Conservation (phyloP, 1,140 invertebrate species). For the Drosophila azteca region DNA sequence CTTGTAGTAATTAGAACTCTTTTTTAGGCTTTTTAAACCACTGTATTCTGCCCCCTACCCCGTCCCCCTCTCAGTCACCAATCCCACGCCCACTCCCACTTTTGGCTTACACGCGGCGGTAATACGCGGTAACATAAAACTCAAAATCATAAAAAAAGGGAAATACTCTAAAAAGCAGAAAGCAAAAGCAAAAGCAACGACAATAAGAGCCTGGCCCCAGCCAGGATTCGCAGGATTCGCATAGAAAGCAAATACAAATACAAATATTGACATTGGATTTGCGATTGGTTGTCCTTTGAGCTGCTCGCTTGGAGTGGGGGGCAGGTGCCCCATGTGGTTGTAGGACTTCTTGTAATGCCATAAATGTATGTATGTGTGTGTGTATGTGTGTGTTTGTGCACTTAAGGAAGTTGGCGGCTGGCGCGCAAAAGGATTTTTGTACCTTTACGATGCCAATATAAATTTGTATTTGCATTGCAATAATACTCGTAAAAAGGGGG, state of each 20-base stretch:
- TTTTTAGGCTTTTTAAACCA: constrained; percentile 10
- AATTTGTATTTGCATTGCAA: constrained; percentile 83
- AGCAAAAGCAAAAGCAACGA: constrained; percentile 48
- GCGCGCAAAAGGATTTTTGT: constrained; percentile 62
- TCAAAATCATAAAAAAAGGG: constrained; percentile 67
- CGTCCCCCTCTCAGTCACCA: too few species aligned
- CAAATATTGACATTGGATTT: constrained; percentile 81
- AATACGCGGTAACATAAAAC: constrained; percentile 54
- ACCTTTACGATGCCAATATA: constrained; percentile 83
- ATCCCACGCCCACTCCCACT: not conserved
- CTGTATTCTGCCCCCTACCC: constrained; percentile 6
- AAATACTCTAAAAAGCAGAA: constrained; percentile 1
- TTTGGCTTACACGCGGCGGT: constrained; percentile 11
- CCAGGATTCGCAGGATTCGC: constrained; percentile 34
- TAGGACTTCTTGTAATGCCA: not conserved
- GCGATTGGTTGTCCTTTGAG: constrained; percentile 60
- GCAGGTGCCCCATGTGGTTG: constrained; percentile 6
- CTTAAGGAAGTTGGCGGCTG: constrained; percentile 54
- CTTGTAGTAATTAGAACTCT: not conserved
- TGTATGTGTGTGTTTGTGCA: constrained; percentile 28
- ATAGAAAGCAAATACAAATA: constrained; percentile 82
- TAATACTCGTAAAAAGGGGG: constrained; percentile 46
- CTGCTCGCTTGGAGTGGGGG: not conserved
- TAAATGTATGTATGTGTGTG: constrained; percentile 9
- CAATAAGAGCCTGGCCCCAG: constrained; percentile 54